Base-by-base conservation (phyloP, 1,140 invertebrate genomes). In the Hylyphantes graminicola region DNA sequence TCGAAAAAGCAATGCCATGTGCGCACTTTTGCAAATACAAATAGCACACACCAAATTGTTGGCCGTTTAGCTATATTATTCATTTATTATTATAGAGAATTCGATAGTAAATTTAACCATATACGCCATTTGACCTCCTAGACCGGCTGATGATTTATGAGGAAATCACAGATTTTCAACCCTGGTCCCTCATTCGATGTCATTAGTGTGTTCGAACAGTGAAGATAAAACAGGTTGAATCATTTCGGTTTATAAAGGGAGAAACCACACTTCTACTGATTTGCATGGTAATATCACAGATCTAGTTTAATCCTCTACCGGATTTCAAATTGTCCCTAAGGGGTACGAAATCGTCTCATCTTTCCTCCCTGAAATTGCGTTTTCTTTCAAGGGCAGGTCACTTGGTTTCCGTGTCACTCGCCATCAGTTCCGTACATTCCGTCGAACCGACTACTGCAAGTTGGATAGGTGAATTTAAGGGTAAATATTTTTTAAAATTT, bases 371-470 rank as follows among this genome's bases (percentile, higher is more conserved):
- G 55, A 57, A 57, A 57, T 10, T 17, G n/a, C 54, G 70, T 48
- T 73, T 21, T n/a, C 73, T 59, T 11, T 17, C 35, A 6, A 53
- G 63, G 1, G 35, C 35, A 76, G 73, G 73, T 76, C 57, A 76
- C 15, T 54, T 76, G 57, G 73, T 76, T 53, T 76, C 50, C 21
- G 73, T 63, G 73, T 76, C 73, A 76, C 12, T 76, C 35, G 35
- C 35, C 35, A 57, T 50, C 73, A 50, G 35, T 73, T 51, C 53
- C 53, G 70, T 19, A 57, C 53, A 21, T 73, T 73, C 70, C 50
- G 67, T 70, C 48, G 11, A 15, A n/a, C 35, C 50, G 15, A 17
- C n/a, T 51, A 17, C n/a, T 51, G 35, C 19, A 9, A 13, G 35
- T 70, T 15, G 17, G 1, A 21, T 8, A n/a, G 13, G 53, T 54